A percentile compares a stretch with the other conserved stretches of the same genome.
These are phyloP conservation scores for Rhodeus uyekii DNA, from an alignment of 2,797 vertebrate genomes.

Conservation along the genomic window DNA sequence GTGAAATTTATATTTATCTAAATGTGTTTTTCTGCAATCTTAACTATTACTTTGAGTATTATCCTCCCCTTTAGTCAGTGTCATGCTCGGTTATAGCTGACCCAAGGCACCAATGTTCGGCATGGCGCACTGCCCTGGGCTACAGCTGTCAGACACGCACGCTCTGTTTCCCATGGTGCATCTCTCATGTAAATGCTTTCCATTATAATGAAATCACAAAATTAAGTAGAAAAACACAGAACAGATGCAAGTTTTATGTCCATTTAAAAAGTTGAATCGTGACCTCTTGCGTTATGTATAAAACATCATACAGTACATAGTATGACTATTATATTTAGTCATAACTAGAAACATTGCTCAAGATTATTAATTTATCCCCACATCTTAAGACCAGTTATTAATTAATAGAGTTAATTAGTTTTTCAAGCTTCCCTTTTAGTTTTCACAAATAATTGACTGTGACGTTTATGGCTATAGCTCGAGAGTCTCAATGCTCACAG, in stretches of 20 bases:
- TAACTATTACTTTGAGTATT: neutral
- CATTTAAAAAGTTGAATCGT: neutral
- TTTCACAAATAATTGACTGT: neutral
- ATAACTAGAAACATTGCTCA: neutral
- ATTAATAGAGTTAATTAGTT: too few species aligned
- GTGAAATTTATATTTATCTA: neutral
- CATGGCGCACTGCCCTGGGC: neutral
- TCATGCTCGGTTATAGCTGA: neutral
- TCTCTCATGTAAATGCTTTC: neutral
- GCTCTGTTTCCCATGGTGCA: neutral
- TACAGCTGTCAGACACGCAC: neutral
- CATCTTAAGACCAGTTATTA: neutral
- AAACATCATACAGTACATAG: neutral
- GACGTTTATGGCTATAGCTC: neutral
- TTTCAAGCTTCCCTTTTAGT: neutral
- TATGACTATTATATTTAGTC: neutral
- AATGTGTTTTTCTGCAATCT: neutral
- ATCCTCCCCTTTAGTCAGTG: neutral
- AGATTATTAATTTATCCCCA: neutral
- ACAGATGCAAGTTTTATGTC: neutral
- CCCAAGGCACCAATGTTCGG: neutral
- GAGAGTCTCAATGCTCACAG: conserved; percentile 27
- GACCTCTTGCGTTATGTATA: neutral
- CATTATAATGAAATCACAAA: neutral
- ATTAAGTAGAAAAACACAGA: neutral